Percentiles rank a stretch among this genome's conserved stretches.
Evolutionary conservation across 1,140 invertebrate species (phyloP).

Genomic region (Caenorhabditis brenneri): DNA sequence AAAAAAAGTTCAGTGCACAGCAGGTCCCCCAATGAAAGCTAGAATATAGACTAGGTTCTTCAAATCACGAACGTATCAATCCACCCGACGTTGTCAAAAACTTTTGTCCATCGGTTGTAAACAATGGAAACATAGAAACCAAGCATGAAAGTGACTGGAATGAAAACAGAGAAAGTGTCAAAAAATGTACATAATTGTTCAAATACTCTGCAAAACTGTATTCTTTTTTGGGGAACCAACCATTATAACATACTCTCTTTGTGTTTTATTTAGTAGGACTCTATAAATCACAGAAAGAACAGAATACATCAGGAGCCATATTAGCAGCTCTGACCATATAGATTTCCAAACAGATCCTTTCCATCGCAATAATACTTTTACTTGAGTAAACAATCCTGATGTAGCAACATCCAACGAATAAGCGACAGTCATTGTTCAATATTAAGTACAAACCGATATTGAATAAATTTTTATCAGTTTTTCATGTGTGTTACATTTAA

Average conservation of each 20-base stretch:
- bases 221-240: background rate
- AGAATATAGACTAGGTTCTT: too few relatives aligned
- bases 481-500: too few relatives aligned
- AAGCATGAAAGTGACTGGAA: conserved; percentile 67
- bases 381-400: conserved; percentile 12
- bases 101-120: conserved; percentile 61
- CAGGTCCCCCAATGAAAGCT: too few relatives aligned
- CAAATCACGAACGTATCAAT: conserved; percentile 70
- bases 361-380: conserved; percentile 24
- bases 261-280: background rate
- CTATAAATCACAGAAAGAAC: conserved; percentile 27
- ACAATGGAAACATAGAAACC: conserved; percentile 68
- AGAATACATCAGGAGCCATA: background rate
- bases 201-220: conserved; percentile 43
- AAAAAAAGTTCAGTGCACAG: too few relatives aligned
- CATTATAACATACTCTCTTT: conserved; percentile 16
- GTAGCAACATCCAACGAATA: conserved; percentile 46
- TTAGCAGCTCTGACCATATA: conserved; percentile 13
- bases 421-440: conserved; percentile 35
- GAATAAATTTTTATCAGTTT: conserved; percentile 17
- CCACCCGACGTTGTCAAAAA: conserved; percentile 67
- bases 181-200: conserved; percentile 51
- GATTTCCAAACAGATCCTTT: conserved; percentile 44
- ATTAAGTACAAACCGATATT: too few relatives aligned
- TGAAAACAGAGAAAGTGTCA: conserved; percentile 63